Conservation (phyloP, 1,140 invertebrate species). For the Thaumatotibia leucotreta region DNA sequence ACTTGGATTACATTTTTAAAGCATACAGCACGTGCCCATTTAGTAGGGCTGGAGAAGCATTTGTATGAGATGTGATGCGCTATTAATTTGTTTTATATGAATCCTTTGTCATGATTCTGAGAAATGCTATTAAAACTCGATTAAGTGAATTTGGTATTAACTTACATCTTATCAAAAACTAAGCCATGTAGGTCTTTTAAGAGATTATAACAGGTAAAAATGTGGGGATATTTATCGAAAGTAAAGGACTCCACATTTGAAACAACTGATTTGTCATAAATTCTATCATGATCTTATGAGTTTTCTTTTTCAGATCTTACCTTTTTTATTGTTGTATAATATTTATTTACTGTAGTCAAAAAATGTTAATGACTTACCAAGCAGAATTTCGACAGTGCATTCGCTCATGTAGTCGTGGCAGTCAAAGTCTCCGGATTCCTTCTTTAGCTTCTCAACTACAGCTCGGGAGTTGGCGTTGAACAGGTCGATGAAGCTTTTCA, state of each 20-base stretch:
- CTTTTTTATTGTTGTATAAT: background rate
- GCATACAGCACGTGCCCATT: background rate
- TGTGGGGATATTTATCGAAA: too few species aligned
- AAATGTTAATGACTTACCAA: constrained; percentile 77
- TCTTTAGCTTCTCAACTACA: constrained; percentile 81
- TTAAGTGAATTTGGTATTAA: background rate
- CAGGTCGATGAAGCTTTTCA: constrained; percentile 88
- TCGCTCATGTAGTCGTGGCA: constrained; percentile 91
- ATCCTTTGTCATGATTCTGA: background rate
- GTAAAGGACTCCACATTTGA: too few species aligned
- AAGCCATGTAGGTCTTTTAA: too few species aligned
- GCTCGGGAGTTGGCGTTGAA: constrained; percentile 87
- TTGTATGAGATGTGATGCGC: background rate
- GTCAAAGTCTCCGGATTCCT: constrained; percentile 83
- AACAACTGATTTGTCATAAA: too few species aligned
- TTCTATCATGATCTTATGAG: too few species aligned
- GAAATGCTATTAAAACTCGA: background rate
- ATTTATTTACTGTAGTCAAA: too few species aligned
- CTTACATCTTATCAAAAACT: background rate
- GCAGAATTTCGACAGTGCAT: constrained; percentile 87
- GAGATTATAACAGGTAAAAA: too few species aligned
- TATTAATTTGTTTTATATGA: background rate
- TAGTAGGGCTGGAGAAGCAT: background rate
- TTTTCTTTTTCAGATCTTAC: too few species aligned
- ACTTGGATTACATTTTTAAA: background rate